These are phyloP conservation scores for Nasonia longicornis DNA, from an alignment of 1,140 invertebrate species.

Conservation along the genomic window DNA sequence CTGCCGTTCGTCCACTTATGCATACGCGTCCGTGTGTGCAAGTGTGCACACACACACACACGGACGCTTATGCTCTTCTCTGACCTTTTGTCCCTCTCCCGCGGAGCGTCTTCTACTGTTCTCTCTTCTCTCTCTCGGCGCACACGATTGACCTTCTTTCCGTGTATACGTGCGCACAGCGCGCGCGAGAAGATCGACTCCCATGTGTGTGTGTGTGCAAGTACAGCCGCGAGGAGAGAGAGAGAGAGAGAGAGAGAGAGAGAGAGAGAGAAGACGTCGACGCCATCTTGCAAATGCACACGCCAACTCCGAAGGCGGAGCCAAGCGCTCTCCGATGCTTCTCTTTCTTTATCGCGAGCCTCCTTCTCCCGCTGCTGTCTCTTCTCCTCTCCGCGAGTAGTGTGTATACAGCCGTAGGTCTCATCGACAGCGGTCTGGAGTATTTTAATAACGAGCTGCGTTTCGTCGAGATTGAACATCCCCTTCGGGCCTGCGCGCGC, in stretches of 20 bases:
- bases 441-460: background rate
- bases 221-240: conserved; percentile 42
- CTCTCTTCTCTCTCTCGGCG: conserved; percentile 9
- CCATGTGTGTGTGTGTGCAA: conserved; percentile 15
- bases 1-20: conserved; percentile 44
- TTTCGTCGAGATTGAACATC: conserved; percentile 5
- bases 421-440: background rate
- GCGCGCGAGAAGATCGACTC: background rate
- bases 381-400: conserved; percentile 11
- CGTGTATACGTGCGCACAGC: background rate
- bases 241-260: conserved; percentile 41
- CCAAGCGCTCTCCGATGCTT: conserved; percentile 54
- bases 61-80: background rate
- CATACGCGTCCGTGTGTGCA: background rate
- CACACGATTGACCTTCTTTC: conserved; percentile 46
- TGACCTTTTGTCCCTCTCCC: conserved; percentile 40
- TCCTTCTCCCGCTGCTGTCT: background rate
- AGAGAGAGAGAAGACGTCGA: conserved; percentile 45
- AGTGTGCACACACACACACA: background rate
- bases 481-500: background rate
- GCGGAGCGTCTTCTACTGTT: conserved; percentile 39
- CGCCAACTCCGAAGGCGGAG: conserved; percentile 66
- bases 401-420: background rate
- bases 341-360: conserved; percentile 42
- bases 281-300: conserved; percentile 69